Percentiles rank a stretch among this genome's conserved stretches.
These are phyloP conservation scores for Lepilemur septentrionalis DNA, from an alignment of 2,797 vertebrate species.

Conservation along the genomic window DNA sequence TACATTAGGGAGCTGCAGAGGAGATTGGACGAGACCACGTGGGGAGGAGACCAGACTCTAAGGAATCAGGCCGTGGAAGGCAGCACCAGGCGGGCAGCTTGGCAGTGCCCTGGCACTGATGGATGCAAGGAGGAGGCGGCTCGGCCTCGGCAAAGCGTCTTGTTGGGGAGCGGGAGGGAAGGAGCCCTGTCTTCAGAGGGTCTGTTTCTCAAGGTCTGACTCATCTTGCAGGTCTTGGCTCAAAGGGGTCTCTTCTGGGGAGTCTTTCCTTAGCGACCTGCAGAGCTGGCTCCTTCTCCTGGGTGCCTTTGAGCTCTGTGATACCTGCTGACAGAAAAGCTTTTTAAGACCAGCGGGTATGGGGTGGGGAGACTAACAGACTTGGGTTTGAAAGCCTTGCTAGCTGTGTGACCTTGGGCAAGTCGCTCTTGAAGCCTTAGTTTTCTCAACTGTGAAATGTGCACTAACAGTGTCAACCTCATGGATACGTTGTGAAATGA, in stretches of 20 bases:
- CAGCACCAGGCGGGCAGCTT: background rate
- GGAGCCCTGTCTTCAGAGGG: background rate
- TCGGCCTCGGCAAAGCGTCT: background rate
- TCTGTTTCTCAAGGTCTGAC: background rate
- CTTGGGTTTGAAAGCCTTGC: background rate
- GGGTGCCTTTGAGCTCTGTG: background rate
- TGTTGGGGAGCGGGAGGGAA: background rate
- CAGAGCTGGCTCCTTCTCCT: background rate
- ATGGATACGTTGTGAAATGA: background rate
- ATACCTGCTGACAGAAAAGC: background rate
- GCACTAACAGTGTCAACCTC: background rate
- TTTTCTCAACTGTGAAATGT: constrained; percentile 29
- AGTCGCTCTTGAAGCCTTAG: background rate
- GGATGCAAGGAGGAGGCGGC: background rate
- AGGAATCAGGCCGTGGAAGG: background rate
- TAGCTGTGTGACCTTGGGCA: background rate
- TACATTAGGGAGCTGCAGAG: background rate
- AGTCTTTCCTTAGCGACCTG: background rate
- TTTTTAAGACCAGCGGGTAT: background rate
- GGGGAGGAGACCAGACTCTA: background rate
- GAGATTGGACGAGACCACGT: accelerated
- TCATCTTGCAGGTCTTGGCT: background rate
- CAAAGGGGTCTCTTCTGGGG: background rate
- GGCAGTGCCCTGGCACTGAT: background rate
- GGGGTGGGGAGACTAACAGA: background rate